Evolutionary conservation across 2,113 vertebrate species (phyloP).

Genomic region (Lasiurus cinereus): DNA sequence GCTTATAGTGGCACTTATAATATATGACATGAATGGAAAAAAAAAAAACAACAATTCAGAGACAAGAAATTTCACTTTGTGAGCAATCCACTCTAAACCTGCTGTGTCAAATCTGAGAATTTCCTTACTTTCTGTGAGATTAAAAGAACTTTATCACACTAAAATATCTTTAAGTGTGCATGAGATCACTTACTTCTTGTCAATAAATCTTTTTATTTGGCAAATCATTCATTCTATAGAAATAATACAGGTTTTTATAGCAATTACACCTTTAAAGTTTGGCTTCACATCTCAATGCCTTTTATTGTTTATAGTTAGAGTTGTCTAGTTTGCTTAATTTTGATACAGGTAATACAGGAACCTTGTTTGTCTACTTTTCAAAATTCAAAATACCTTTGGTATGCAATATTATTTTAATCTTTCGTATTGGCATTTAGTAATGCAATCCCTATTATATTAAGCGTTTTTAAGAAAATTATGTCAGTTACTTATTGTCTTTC

Average conservation of each 20-base stretch:
- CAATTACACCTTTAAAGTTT: conserved; percentile 68
- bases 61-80: conserved; percentile 58
- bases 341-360: conserved; percentile 19
- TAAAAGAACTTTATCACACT: conserved; percentile 60
- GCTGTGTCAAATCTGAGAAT: conserved; percentile 71
- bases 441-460: conserved; percentile 58
- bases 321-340: conserved; percentile 49
- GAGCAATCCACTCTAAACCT: conserved; percentile 7
- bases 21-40: neutral
- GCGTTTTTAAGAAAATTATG: conserved; percentile 30
- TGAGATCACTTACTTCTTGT: conserved; percentile 34
- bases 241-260: conserved; percentile 73
- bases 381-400: conserved; percentile 37
- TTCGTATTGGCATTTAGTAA: conserved; percentile 31
- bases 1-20: neutral
- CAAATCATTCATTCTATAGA: conserved; percentile 74
- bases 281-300: conserved; percentile 39
- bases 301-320: conserved; percentile 59
- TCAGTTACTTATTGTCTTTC: conserved; percentile 9
- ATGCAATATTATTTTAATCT: conserved; percentile 32
- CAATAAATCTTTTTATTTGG: conserved; percentile 76
- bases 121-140: conserved; percentile 59
- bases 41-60: neutral
- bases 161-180: conserved; percentile 60
- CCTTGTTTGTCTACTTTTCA: conserved; percentile 38